Base-by-base conservation (phyloP, 2,888 invertebrate species). In the Callinectes sapidus region DNA sequence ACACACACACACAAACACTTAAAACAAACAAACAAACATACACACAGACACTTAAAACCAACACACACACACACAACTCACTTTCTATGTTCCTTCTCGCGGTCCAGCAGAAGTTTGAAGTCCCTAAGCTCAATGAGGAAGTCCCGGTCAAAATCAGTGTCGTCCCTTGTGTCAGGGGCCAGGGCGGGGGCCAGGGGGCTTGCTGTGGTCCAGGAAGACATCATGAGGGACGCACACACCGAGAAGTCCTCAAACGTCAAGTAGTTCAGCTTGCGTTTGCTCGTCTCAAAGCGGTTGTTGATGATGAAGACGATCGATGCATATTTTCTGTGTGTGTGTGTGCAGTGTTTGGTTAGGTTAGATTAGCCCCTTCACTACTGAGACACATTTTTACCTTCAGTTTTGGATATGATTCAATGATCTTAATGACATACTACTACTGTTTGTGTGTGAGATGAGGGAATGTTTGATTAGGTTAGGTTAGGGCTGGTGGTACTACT, bases 291-390 rank as follows among this genome's bases (percentile, higher is more conserved):
- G 71, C 98, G 96, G 95, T 99, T 97, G 95, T 98, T 98, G 0
- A 98, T 97, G 95, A 99, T 97, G 95, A 99, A 99, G 0, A 99
- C 98, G 28, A 99, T 97, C 0, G 98, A 98, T 0, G 98, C 98
- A 95, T 99, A 99, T 95, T 98, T 97, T 95, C 97, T 94, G 94
- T 18, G 77, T 61, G 39, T 14, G 71, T 71, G 18, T 28, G 32
- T 81, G 18, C n/a, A 71, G 18, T 35, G 71, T 71, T 10, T 28
- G 10, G 71, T 71, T 71, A 10, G 28, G 71, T 71, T 71, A 71
- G 23, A 28, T 28, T 5, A n/a, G n/a, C n/a, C n/a, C n/a, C n/a
- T n/a, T n/a, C n/a, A n/a, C n/a, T n/a, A n/a, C n/a, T n/a, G n/a
- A n/a, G n/a, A n/a, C n/a, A n/a, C n/a, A n/a, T n/a, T n/a, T n/a